Conservation (phyloP, 2,113 vertebrate genomes). For the Ariopsis seemanni region DNA sequence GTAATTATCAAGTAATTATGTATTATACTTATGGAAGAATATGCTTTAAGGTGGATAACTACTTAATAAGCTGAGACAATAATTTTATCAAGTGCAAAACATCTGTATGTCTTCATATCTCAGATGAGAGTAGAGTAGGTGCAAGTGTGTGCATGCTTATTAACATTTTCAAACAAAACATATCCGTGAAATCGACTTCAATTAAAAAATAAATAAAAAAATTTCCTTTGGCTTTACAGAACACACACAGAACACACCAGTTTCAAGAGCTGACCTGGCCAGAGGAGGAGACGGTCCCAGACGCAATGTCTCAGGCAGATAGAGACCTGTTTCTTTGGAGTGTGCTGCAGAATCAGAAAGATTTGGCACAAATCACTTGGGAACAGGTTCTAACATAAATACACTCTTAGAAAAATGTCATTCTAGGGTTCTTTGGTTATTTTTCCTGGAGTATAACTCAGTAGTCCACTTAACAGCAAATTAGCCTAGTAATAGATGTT, state of each 20-base stretch:
- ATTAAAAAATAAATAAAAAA: background rate
- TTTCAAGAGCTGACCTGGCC: background rate
- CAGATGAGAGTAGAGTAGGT: too few relatives aligned
- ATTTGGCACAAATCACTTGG: conserved; percentile 91
- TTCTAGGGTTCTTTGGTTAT: background rate
- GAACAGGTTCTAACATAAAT: conserved; percentile 76
- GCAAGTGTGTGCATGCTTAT: background rate
- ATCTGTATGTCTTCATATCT: too few relatives aligned
- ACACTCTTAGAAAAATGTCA: background rate
- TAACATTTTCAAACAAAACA: background rate
- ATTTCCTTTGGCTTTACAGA: conserved; percentile 50
- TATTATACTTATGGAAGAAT: background rate
- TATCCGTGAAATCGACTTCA: background rate
- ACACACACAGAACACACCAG: conserved; percentile 50
- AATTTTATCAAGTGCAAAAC: background rate
- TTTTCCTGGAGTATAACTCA: background rate
- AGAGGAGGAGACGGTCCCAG: conserved; percentile 3
- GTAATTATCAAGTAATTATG: background rate
- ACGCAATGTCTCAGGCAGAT: conserved; percentile 66
- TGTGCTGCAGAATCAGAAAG: conserved; percentile 84
- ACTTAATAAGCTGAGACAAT: background rate
- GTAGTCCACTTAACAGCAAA: background rate
- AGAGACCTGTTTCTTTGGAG: conserved; percentile 94
- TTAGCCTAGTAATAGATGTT: background rate
- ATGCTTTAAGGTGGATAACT: background rate